Percentiles rank a stretch among this genome's conserved stretches.
These are phyloP conservation scores for Dryadula phaetusa DNA, from an alignment of 2,888 invertebrate species.

Conservation along the genomic window DNA sequence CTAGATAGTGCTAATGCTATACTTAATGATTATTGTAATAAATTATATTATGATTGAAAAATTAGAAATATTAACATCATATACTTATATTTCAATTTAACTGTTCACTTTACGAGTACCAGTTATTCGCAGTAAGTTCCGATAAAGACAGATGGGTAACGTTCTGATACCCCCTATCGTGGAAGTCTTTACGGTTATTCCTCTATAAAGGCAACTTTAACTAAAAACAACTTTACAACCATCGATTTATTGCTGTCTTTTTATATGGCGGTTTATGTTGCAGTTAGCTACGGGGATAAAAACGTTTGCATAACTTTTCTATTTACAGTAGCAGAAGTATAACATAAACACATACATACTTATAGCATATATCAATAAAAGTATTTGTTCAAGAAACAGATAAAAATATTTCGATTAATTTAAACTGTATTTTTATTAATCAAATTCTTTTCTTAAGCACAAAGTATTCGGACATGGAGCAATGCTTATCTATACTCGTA, in stretches of 20 bases:
- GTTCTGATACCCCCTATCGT: conserved; percentile 70
- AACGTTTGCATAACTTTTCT: conserved; percentile 2
- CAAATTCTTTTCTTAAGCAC: too few species aligned
- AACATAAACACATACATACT: too few species aligned
- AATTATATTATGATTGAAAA: not conserved
- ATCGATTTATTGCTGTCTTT: conserved; percentile 68
- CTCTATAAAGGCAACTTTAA: conserved; percentile 75
- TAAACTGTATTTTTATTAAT: too few species aligned
- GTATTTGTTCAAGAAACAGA: not conserved
- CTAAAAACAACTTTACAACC: conserved; percentile 81
- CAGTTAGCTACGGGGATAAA: conserved; percentile 45
- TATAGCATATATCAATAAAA: too few species aligned
- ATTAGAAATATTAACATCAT: not conserved
- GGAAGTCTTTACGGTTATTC: conserved; percentile 74
- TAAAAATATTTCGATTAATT: not conserved
- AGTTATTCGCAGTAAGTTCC: conserved; percentile 51
- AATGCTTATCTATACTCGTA: too few species aligned
- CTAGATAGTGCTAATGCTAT: not conserved
- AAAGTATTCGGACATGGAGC: too few species aligned
- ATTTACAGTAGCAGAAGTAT: not conserved
- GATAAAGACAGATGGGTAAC: conserved; percentile 67
- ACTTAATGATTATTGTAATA: not conserved
- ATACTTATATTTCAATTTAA: conserved; percentile 14
- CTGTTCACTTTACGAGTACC: conserved; percentile 17
- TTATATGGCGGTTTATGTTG: conserved; percentile 67